Evolutionary conservation across 2,113 vertebrate species (phyloP).

Genomic region (Shinisaurus crocodilurus): DNA sequence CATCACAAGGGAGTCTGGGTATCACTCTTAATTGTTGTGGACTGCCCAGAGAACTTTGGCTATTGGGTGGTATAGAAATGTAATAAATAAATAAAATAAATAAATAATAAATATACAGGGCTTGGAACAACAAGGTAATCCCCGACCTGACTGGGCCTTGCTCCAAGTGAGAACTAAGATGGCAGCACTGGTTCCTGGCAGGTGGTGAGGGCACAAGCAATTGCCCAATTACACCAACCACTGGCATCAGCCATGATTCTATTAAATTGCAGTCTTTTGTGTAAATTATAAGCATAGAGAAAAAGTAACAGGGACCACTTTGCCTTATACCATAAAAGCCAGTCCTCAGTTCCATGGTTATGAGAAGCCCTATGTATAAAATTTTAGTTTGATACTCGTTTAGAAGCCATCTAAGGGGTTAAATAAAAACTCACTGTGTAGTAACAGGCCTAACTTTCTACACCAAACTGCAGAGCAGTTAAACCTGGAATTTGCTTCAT

Average conservation of each 20-base stretch:
- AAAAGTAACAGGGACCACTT: not conserved
- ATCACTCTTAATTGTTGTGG: not conserved
- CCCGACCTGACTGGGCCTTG: not conserved
- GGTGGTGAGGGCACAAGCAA: not conserved
- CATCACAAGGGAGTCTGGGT: not conserved
- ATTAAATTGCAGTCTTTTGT: not conserved
- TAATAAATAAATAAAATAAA: too few relatives aligned
- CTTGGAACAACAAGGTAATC: not conserved
- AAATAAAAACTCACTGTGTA: not conserved
- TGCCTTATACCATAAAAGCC: not conserved
- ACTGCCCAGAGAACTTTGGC: too few relatives aligned
- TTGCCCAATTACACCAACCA: not conserved
- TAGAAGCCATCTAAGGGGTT: not conserved
- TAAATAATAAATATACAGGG: not conserved
- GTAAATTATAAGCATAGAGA: not conserved
- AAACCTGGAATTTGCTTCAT: conserved; percentile 38
- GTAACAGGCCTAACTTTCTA: conserved; percentile 17
- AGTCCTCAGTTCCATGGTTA: not conserved
- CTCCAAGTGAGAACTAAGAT: not conserved
- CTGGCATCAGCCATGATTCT: not conserved
- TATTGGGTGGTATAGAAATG: too few relatives aligned
- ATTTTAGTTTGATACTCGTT: not conserved
- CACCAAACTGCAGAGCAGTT: conserved; percentile 23
- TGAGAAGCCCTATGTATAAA: not conserved
- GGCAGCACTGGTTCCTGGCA: not conserved